Base-by-base conservation (phyloP, 1,140 invertebrate species). In the Babylonia areolata region DNA sequence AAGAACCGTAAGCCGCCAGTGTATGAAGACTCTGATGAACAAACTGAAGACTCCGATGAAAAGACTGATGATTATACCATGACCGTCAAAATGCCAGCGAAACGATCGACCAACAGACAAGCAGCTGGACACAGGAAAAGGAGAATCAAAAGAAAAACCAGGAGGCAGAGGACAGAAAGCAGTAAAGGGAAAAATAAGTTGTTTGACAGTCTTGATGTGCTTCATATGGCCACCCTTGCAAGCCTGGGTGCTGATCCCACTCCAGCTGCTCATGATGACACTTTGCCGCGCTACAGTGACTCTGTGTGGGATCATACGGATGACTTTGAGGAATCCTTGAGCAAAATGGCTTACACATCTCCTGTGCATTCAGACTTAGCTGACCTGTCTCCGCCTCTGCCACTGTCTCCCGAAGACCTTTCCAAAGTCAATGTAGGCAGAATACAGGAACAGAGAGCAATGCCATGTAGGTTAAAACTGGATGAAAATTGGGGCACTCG, bases 311-410 rank as follows among this genome's bases (percentile, higher is more conserved):
- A 87, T 35, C 71, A 85, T 40, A 42, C 80, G 20, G 42, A 75
- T 1, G 73, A 69, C 0, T 93, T 89, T 87, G 87, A 90, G 64
- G 91, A 93, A 87, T 91, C 90, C 1, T 86, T 93, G 86, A 90
- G 85, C 23, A 92, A 91, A 58, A 84, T 93, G 84, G 89, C 93
- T 11, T 88, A 92, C 40, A 88, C 91, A 40, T 93, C 93, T n/a
- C 91, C 93, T 28, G 87, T 89, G 35, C 84, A 85, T 15, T 89
- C 90, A 20, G 92, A 93, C 15, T 87, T 88, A n/a, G 82, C 83
- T 23, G 89, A 90, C 58, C 86, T 75, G 15, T 91, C 90, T 11
- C 92, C 92, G n/a, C 92, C 93, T n/a, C 77, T 87, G 54, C 90
- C 93, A 3, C 79, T 90, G 31, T 91, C 92, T 75, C 92, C 92